These are phyloP conservation scores for Eubucco bourcierii DNA, from an alignment of 2,113 vertebrate species.

Conservation along the genomic window DNA sequence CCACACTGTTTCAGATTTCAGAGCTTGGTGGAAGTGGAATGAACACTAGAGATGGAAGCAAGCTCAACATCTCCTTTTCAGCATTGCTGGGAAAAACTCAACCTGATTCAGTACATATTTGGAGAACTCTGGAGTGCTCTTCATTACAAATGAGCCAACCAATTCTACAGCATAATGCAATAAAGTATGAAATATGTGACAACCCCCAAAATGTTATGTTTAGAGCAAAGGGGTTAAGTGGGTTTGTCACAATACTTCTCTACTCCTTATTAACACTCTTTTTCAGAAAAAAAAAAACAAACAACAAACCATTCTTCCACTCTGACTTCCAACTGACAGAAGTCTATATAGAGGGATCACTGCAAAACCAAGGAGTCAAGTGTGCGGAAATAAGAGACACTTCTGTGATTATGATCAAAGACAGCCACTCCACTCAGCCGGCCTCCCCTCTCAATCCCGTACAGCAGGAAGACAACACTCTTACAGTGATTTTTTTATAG, in stretches of 20 bases:
- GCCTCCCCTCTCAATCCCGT: rapidly evolving
- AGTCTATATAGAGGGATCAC: rapidly evolving
- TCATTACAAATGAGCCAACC: neutral
- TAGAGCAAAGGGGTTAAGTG: no score
- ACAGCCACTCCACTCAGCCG: rapidly evolving
- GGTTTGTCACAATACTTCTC: no score
- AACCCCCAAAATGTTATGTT: neutral
- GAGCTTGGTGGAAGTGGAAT: rapidly evolving
- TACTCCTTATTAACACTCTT: neutral
- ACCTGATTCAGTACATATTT: rapidly evolving
- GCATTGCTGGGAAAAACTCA: neutral
- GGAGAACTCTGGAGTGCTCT: neutral
- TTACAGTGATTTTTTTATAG: rapidly evolving
- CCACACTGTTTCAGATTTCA: neutral
- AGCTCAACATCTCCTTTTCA: neutral
- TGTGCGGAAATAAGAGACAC: rapidly evolving
- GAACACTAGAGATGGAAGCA: neutral
- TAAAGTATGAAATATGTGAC: rapidly evolving
- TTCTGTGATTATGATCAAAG: rapidly evolving
- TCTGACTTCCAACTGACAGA: neutral
- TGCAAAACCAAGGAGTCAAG: rapidly evolving
- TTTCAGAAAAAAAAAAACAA: neutral
- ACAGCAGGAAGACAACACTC: rapidly evolving
- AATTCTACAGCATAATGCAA: rapidly evolving
- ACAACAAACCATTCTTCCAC: no score